Conservation (phyloP, 2,888 invertebrate species). For the Idaea straminata region DNA sequence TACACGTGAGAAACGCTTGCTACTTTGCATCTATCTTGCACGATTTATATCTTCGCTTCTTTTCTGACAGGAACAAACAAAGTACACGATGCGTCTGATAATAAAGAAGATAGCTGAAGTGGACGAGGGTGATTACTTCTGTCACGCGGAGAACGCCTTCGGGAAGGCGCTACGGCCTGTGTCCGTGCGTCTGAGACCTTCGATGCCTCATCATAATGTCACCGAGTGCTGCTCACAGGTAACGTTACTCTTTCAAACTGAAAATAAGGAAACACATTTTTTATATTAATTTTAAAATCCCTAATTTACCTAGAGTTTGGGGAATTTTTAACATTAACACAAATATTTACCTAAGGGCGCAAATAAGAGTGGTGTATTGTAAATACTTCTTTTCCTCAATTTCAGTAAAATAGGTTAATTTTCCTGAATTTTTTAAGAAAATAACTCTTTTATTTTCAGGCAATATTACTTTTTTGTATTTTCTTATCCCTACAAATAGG, state of each 20-base stretch:
- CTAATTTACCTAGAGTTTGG: slow-evolving; percentile 1
- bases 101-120: slow-evolving; percentile 85
- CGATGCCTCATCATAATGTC: slow-evolving; percentile 84
- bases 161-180: slow-evolving; percentile 87
- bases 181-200: slow-evolving; percentile 84
- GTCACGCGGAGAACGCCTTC: slow-evolving; percentile 91
- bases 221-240: slow-evolving; percentile 87
- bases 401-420: too few relatives aligned
- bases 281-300: neutral
- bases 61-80: slow-evolving; percentile 78
- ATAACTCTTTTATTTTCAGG: too few relatives aligned
- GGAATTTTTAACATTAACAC: neutral
- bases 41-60: neutral
- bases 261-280: too few relatives aligned
- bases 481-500: too few relatives aligned
- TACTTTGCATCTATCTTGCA: neutral
- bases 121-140: slow-evolving; percentile 90
- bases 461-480: too few relatives aligned
- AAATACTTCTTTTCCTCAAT: too few relatives aligned
- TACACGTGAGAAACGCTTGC: too few relatives aligned
- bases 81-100: slow-evolving; percentile 86
- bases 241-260: neutral
- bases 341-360: too few relatives aligned
- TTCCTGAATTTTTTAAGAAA: too few relatives aligned
- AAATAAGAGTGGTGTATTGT: too few relatives aligned